phyloP scores from a whole-genome alignment of 2,888 invertebrate genomes.

The Acrobasis repandana region DNA sequence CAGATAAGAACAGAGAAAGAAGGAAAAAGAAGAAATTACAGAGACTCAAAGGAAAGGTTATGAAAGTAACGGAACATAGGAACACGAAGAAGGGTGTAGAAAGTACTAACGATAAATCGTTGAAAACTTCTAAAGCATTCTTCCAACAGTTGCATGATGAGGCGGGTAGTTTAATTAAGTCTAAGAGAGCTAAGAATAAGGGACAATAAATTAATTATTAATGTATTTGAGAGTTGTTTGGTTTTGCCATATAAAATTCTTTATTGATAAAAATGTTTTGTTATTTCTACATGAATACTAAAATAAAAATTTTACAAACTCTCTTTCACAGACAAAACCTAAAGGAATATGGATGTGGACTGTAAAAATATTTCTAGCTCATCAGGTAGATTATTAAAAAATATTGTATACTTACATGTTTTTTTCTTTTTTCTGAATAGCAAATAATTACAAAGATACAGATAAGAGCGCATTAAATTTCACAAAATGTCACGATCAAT shows the following conservation, averaged over 20 bases:
- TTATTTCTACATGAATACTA: neutral
- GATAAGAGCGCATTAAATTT: too few relatives aligned
- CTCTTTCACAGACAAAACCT: too few relatives aligned
- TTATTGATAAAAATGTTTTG: neutral
- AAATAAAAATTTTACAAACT: neutral
- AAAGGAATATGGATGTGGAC: too few relatives aligned
- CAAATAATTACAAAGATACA: too few relatives aligned
- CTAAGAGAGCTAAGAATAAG: slow-evolving; percentile 59
- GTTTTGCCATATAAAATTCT: neutral
- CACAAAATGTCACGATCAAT: too few relatives aligned
- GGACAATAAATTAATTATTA: slow-evolving; percentile 40
- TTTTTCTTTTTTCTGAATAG: too few relatives aligned
- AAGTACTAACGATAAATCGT: slow-evolving; percentile 80
- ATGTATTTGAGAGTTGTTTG: neutral
- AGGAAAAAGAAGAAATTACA: slow-evolving; percentile 93
- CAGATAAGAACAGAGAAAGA: slow-evolving; percentile 94
- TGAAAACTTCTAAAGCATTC: slow-evolving; percentile 89
- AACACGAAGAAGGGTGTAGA: slow-evolving; percentile 83
- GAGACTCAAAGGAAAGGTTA: slow-evolving; percentile 69
- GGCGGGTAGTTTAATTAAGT: slow-evolving; percentile 65
- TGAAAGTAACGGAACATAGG: slow-evolving; percentile 76
- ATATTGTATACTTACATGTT: too few relatives aligned
- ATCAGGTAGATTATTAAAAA: too few relatives aligned
- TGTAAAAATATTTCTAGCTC: too few relatives aligned
- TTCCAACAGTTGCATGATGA: slow-evolving; percentile 93